Conservation (phyloP, 2,797 vertebrate genomes). For the Setipinna tenuifilis region DNA sequence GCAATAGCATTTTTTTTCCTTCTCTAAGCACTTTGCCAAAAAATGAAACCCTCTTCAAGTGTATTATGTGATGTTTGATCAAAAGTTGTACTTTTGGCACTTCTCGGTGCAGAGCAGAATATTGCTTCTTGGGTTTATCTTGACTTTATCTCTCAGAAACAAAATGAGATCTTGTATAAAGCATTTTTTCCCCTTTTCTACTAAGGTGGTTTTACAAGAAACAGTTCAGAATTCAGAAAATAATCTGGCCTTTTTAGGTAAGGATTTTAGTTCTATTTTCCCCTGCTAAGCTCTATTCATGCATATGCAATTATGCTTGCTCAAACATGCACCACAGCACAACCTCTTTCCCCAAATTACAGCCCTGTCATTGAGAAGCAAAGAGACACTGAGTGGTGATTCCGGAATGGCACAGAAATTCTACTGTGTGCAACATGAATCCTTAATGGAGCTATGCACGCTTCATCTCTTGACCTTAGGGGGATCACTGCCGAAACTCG, state of each 20-base stretch:
- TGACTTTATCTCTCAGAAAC: no score
- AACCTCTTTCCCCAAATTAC: background rate
- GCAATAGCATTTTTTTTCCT: slow-evolving; percentile 45
- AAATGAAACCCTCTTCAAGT: slow-evolving; percentile 7
- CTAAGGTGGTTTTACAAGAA: no score
- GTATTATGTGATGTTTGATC: background rate
- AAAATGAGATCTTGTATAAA: no score
- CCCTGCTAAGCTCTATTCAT: background rate
- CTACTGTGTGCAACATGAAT: background rate
- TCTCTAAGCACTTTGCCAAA: slow-evolving; percentile 46
- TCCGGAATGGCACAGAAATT: background rate
- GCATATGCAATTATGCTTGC: background rate
- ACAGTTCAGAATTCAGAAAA: no score
- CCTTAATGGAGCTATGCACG: background rate
- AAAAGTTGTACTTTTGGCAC: background rate
- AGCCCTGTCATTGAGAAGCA: background rate
- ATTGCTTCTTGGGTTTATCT: no score
- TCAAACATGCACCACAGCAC: background rate
- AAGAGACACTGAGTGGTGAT: no score
- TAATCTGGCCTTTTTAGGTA: no score
- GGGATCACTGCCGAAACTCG: background rate
- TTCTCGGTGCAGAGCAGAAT: background rate
- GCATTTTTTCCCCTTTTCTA: no score
- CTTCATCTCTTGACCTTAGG: background rate
- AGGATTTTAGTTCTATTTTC: no score